Evolutionary conservation across 2,888 invertebrate genomes (phyloP).

Genomic region (Halictus ligatus): DNA sequence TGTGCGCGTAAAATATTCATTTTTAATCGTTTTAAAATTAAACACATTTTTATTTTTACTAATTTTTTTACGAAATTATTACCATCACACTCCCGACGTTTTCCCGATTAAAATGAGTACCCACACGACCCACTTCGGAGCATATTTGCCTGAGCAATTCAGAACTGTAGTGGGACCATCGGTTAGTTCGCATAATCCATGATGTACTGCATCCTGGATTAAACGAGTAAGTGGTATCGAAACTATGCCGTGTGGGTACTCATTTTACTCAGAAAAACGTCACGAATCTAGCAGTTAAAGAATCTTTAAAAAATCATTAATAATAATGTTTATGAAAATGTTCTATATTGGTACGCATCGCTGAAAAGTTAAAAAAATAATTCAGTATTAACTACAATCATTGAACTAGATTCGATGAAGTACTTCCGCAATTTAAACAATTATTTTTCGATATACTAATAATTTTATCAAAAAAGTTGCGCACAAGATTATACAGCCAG

Average conservation of each 20-base stretch:
- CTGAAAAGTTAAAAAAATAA: too few relatives aligned
- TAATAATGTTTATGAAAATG: neutral
- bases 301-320: neutral
- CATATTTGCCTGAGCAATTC: neutral
- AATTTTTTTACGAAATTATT: neutral
- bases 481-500: neutral
- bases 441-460: neutral
- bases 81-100: neutral
- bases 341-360: neutral
- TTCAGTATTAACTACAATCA: neutral
- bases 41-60: neutral
- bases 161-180: neutral
- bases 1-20: too few relatives aligned
- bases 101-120: neutral
- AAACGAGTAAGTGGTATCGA: neutral
- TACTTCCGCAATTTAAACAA: neutral
- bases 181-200: neutral
- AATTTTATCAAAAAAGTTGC: neutral
- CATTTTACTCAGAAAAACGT: neutral
- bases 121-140: neutral
- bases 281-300: neutral
- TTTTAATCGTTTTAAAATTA: too few relatives aligned
- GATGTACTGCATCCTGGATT: neutral
- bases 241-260: neutral
- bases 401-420: neutral